phyloP scores from a whole-genome alignment of 2,113 vertebrate species.

The Campylorhamphus procurvoides region DNA sequence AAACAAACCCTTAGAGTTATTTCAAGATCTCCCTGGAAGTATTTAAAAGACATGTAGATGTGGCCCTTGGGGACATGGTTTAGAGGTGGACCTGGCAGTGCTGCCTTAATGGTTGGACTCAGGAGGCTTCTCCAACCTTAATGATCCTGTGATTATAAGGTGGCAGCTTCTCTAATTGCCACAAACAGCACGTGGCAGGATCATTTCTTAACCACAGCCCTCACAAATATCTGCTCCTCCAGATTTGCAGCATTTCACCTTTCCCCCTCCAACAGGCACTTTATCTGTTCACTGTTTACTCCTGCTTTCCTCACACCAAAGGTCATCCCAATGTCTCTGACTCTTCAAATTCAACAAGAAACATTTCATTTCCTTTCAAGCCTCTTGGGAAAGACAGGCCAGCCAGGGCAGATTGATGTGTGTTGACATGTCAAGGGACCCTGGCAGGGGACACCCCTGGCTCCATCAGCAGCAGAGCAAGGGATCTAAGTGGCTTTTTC shows the following conservation, averaged over 20 bases:
- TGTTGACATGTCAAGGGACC: not conserved
- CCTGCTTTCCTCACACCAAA: fast-evolving
- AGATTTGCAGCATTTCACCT: not conserved
- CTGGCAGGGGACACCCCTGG: not conserved
- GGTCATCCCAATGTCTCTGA: not conserved
- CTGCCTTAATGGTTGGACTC: not conserved
- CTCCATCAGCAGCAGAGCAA: not conserved
- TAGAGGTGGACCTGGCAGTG: not conserved
- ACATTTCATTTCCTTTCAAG: not conserved
- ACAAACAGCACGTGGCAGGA: fast-evolving
- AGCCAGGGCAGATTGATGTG: not conserved
- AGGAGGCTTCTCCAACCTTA: not conserved
- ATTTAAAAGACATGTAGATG: not conserved
- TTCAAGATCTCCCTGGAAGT: not conserved
- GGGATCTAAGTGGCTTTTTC: not conserved
- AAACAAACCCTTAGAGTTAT: not conserved
- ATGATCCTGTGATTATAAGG: too few species aligned
- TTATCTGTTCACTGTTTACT: fast-evolving
- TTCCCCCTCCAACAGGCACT: not conserved
- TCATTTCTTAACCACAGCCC: not conserved
- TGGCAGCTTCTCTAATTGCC: not conserved
- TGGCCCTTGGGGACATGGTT: not conserved
- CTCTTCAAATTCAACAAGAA: not conserved
- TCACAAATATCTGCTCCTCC: not conserved
- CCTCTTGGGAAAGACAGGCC: not conserved